Percentiles rank a stretch among this genome's conserved stretches.
Conservation (phyloP, 2,888 invertebrate genomes). For the Diplazon laetatorius region DNA sequence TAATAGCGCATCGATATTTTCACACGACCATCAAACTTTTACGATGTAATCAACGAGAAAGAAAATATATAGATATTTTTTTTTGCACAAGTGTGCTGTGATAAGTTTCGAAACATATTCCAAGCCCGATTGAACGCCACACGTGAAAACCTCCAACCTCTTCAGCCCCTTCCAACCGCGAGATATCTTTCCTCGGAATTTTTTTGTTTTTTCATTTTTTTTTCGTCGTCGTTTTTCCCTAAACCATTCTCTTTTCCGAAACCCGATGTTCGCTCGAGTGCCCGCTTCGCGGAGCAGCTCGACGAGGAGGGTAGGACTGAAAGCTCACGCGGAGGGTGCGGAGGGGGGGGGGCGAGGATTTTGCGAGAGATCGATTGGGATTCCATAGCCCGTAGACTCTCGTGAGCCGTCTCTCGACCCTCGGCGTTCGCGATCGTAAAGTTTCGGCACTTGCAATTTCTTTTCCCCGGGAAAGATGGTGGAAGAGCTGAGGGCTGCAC, state of each 20-base stretch:
- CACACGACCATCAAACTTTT: too few relatives aligned
- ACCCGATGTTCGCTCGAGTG: constrained; percentile 63
- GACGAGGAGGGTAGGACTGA: too few relatives aligned
- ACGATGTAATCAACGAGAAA: not conserved
- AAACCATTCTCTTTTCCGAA: constrained; percentile 47
- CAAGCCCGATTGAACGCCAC: constrained; percentile 30
- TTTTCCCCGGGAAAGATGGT: constrained; percentile 25
- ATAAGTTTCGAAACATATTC: not conserved
- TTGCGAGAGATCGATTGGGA: constrained; percentile 46
- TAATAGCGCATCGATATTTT: too few relatives aligned
- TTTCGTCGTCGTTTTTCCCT: too few relatives aligned
- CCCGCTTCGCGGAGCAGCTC: constrained; percentile 49
- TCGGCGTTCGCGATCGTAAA: not conserved
- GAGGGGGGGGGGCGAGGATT: constrained; percentile 33
- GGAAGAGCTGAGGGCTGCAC: constrained; percentile 32
- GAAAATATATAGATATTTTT: too few relatives aligned
- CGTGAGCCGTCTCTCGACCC: not conserved
- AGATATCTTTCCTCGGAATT: constrained; percentile 20
- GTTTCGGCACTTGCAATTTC: constrained; percentile 49
- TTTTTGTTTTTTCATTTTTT: constrained; percentile 20
- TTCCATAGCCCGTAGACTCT: constrained; percentile 33
- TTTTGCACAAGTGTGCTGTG: too few relatives aligned
- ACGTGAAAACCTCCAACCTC: constrained; percentile 3
- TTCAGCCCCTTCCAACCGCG: constrained; percentile 1
- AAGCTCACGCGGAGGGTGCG: too few relatives aligned